Conservation (phyloP, 2,113 vertebrate genomes). For the Todiramphus chloris region DNA sequence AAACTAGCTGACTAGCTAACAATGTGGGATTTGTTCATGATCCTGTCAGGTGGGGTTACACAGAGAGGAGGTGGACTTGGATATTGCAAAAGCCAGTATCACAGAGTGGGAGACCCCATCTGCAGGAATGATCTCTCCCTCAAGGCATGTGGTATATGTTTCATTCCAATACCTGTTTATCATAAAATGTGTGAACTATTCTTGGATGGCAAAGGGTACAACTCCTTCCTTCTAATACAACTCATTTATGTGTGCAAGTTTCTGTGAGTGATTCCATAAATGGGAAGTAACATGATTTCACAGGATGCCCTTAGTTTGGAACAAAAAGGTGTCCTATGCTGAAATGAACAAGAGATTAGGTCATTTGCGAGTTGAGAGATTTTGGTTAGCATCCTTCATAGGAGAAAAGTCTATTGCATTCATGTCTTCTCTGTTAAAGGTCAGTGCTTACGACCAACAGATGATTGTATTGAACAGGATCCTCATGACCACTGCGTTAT, state of each 20-base stretch:
- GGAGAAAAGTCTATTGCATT: not conserved
- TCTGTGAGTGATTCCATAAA: not conserved
- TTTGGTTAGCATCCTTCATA: not conserved
- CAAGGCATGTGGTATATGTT: not conserved
- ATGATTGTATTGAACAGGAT: not conserved
- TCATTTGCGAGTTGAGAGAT: not conserved
- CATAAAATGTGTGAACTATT: not conserved
- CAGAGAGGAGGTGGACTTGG: not conserved
- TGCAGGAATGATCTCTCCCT: not conserved
- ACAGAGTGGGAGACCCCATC: not conserved
- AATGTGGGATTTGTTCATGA: not conserved
- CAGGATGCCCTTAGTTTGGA: not conserved
- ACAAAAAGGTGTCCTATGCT: not conserved
- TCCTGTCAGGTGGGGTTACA: not conserved
- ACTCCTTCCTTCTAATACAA: not conserved
- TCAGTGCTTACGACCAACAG: not conserved
- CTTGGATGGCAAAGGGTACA: not conserved
- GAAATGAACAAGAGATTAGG: not conserved
- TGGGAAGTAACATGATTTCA: not conserved
- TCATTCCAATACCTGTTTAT: not conserved
- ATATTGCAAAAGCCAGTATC: not conserved
- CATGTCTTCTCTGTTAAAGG: not conserved
- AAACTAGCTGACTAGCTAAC: not conserved
- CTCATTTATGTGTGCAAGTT: not conserved
- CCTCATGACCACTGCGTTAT: not conserved